These are phyloP conservation scores for Corythucha ciliata DNA, from an alignment of 2,888 invertebrate species.

Conservation along the genomic window DNA sequence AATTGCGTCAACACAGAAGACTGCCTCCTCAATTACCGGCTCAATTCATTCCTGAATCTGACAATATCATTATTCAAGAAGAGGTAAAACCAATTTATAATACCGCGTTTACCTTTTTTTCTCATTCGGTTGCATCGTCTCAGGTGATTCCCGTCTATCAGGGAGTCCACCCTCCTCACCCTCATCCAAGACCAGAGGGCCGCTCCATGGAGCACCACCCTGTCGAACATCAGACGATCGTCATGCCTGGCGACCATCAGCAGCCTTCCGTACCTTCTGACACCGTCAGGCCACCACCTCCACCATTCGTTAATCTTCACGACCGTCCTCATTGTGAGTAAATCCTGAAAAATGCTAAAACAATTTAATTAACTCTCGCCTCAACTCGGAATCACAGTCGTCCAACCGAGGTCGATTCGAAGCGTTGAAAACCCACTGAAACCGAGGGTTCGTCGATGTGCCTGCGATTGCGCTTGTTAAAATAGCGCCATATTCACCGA, in stretches of 20 bases:
- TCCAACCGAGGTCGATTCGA: conserved; percentile 70
- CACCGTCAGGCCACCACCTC: conserved; percentile 37
- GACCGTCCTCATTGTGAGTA: conserved; percentile 68
- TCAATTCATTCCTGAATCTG: conserved; percentile 19
- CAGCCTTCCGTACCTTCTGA: conserved; percentile 34
- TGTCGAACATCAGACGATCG: conserved; percentile 13
- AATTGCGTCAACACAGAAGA: conserved; percentile 11
- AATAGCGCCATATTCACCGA: not conserved
- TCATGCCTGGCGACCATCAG: no score
- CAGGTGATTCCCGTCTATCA: conserved; percentile 20
- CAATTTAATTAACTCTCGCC: not conserved
- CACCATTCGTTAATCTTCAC: conserved; percentile 42
- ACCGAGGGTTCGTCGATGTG: conserved; percentile 63
- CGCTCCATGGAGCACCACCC: conserved; percentile 22
- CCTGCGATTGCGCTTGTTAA: conserved; percentile 56
- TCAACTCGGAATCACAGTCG: conserved; percentile 57
- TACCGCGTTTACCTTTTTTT: not conserved
- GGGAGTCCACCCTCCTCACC: conserved; percentile 22
- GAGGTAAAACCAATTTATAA: conserved; percentile 4
- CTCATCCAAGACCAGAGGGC: conserved; percentile 26
- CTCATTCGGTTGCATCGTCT: not conserved
- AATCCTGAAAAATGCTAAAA: conserved; percentile 1
- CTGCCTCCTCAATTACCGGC: conserved; percentile 17
- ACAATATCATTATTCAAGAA: conserved; percentile 18
- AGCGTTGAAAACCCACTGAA: conserved; percentile 49